These are phyloP conservation scores for Coecobrya sp. DNA, from an alignment of 2,888 invertebrate genomes.

Conservation along the genomic window DNA sequence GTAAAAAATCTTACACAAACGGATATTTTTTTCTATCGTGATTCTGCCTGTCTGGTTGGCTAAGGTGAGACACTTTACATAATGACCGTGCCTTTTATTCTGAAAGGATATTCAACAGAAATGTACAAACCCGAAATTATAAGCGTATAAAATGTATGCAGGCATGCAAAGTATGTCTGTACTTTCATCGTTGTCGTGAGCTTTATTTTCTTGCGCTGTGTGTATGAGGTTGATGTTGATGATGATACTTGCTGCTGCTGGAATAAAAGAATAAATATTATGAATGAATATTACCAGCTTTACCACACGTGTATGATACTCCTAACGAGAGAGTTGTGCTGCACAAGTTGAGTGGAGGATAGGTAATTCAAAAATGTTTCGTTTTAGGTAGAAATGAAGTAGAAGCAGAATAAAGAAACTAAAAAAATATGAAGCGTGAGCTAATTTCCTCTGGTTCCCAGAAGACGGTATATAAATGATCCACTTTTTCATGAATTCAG, in stretches of 20 bases:
- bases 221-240: neutral
- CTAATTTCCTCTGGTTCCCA: constrained; percentile 77
- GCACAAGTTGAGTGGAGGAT: neutral
- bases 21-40: neutral
- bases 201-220: neutral
- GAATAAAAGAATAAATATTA: constrained; percentile 50
- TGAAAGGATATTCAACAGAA: neutral
- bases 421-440: constrained; percentile 58
- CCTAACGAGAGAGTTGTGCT: neutral
- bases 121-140: neutral
- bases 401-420: constrained; percentile 32
- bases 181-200: neutral
- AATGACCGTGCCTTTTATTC: constrained; percentile 42
- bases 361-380: constrained; percentile 23
- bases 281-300: constrained; percentile 55
- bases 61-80: constrained; percentile 42
- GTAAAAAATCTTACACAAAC: constrained; percentile 13
- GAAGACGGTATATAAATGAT: constrained; percentile 75
- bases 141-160: neutral
- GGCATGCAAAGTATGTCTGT: neutral
- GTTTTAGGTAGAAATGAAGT: constrained; percentile 51
- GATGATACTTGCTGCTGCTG: neutral
- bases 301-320: constrained; percentile 50
- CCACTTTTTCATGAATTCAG: constrained; percentile 73
- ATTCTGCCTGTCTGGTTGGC: neutral